Base-by-base conservation (phyloP, 1,140 invertebrate genomes). In the Drosophila seguyi region DNA sequence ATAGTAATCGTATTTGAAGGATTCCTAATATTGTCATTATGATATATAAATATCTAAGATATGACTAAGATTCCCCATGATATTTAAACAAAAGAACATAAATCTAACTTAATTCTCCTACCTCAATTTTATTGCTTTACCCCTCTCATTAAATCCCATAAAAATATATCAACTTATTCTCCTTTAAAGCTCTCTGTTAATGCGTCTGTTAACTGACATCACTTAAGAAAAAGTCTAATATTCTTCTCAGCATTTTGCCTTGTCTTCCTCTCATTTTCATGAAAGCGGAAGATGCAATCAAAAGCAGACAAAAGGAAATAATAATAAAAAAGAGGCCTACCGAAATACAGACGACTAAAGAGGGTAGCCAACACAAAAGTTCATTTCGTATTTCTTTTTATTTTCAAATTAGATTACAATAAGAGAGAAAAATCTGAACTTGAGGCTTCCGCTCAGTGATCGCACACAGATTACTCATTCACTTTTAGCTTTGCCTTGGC, bases 391-490 rank as follows among this genome's bases (percentile, higher is more conserved):
- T 78, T 65, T 60, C 74, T 75, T 85, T 68, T 85, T 68, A 68
- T 81, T 75, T 73, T 72, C 20, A 66, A 82, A 87, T 82, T 87
- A 69, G 79, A 74, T 87, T 79, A 87, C 83, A 87, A 87, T 79
- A 79, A 65, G 66, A 69, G 55, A 67, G 47, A 44, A 52, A 60
- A 69, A 16, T 44, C 29, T 67, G 53, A 75, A 65, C 74, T 76
- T 76, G 55, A 55, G 34, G 61, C 61, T 76, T 76, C 53, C 74
- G 60, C 60, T 73, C 38, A 60, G 25, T 55, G 50, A 48, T 48
- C 25, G 36, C 44, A 50, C 20, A 73, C 18, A 29, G n/a, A 61
- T 67, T 62, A 67, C 27, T 68, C 45, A 68, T 65, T 16, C 11
- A 6, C 2, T 20, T 41, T 36, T 25, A 36, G 47, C 41, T 16